These are phyloP conservation scores for Apostichopus leukothele DNA, from an alignment of 53 echinoderm and acorn worm genomes.

Conservation along the genomic window DNA sequence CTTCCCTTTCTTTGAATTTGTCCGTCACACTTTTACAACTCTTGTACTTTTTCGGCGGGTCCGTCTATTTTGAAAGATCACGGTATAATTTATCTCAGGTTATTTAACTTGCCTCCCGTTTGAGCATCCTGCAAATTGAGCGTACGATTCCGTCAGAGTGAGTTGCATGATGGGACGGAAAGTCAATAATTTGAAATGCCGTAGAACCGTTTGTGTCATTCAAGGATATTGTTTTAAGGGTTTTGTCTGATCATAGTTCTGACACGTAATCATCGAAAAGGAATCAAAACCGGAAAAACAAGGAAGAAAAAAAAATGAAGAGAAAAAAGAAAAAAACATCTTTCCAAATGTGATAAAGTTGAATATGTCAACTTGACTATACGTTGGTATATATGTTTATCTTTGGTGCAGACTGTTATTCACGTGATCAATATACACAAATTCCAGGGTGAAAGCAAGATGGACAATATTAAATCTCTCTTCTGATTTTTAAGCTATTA, in stretches of 20 bases:
- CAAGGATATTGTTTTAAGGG: neutral
- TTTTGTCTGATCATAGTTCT: neutral
- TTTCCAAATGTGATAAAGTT: neutral
- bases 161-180: slow-evolving; percentile 24
- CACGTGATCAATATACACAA: too few species aligned
- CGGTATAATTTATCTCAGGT: slow-evolving; percentile 30
- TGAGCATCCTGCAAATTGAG: slow-evolving; percentile 1
- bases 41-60: slow-evolving; percentile 17
- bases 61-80: slow-evolving; percentile 45
- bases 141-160: slow-evolving; percentile 28
- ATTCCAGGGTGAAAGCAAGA: too few species aligned
- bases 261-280: neutral
- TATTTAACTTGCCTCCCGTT: slow-evolving; percentile 29
- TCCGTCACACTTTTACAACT: slow-evolving; percentile 3
- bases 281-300: neutral
- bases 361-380: neutral
- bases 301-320: neutral
- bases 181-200: slow-evolving; percentile 3
- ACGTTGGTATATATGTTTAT: too few species aligned
- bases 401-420: too few species aligned
- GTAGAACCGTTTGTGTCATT: neutral
- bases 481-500: too few species aligned
- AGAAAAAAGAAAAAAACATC: neutral
- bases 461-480: too few species aligned
- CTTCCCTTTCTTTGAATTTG: neutral